A percentile compares a stretch with the other conserved stretches of the same genome.
Conservation (phyloP, 2,888 invertebrate species). For the Tachina fera region DNA sequence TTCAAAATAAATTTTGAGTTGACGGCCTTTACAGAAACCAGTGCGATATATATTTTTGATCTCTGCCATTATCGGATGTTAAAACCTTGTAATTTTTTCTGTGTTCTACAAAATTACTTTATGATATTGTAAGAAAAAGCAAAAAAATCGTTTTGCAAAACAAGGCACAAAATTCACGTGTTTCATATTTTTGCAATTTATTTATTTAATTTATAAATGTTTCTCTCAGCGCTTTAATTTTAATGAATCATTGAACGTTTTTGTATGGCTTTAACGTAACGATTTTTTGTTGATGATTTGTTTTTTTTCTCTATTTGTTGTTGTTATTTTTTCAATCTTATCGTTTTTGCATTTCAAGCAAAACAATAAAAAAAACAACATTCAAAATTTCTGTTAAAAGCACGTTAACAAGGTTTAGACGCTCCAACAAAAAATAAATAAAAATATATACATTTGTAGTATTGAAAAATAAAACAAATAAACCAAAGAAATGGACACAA, state of each 20-base stretch:
- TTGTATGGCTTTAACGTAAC: conserved; percentile 48
- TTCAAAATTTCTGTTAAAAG: conserved; percentile 34
- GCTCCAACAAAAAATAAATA: not conserved
- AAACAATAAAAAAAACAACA: conserved; percentile 6
- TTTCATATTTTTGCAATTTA: conserved; percentile 3
- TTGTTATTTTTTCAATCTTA: conserved; percentile 3
- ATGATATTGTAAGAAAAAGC: not conserved
- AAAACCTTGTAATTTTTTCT: too few species aligned
- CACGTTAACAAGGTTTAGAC: not conserved
- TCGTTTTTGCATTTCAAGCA: conserved; percentile 22
- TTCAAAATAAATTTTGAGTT: too few species aligned
- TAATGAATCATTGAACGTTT: conserved; percentile 47
- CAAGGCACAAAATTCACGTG: conserved; percentile 10
- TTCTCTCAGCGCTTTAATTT: conserved; percentile 1
- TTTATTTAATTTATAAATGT: not conserved
- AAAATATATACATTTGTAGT: not conserved
- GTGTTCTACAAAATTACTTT: not conserved
- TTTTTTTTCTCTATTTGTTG: not conserved
- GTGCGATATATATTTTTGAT: too few species aligned
- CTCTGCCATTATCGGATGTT: too few species aligned
- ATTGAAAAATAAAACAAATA: not conserved
- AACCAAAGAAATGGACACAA: not conserved
- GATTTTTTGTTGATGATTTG: not conserved
- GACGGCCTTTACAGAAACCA: too few species aligned
- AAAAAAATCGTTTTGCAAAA: not conserved